These are phyloP conservation scores for Pogonus chalceus DNA, from an alignment of 1,140 invertebrate species.

Conservation along the genomic window DNA sequence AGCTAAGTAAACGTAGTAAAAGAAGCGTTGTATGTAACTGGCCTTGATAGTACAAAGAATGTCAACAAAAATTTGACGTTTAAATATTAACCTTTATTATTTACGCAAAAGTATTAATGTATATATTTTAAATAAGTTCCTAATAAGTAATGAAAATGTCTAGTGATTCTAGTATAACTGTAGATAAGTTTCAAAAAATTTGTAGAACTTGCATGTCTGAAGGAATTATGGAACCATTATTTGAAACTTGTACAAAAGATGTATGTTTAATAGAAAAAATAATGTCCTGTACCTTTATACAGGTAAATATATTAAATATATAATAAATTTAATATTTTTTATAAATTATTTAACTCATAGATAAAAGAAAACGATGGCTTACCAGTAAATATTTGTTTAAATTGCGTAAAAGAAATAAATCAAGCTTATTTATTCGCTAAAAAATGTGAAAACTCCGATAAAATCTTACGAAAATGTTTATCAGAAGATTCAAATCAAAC, in stretches of 20 bases:
- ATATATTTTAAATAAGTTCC: no score
- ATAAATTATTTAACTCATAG: not conserved
- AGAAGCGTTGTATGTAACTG: no score
- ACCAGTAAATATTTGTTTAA: not conserved
- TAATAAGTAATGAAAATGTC: no score
- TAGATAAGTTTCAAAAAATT: no score
- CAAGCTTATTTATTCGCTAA: not conserved
- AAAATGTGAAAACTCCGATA: not conserved
- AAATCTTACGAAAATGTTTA: not conserved
- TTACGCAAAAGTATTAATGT: no score
- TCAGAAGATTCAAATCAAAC: not conserved
- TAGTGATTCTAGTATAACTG: no score
- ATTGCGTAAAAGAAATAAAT: not conserved
- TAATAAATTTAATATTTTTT: slow-evolving; percentile 5
- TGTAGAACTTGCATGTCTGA: not conserved
- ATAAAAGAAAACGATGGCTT: not conserved
- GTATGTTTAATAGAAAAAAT: not conserved
- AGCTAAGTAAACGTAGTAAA: no score
- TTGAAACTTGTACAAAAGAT: not conserved
- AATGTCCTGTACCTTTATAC: not conserved
- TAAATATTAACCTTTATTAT: no score
- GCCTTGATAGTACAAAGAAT: no score
- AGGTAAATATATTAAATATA: not conserved
- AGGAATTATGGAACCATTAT: not conserved
- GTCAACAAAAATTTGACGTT: no score